Evolutionary conservation across 2,113 vertebrate species (phyloP), one percentile per base, ranked within the genome.

Genomic region (Tachysurus fulvidraco): DNA sequence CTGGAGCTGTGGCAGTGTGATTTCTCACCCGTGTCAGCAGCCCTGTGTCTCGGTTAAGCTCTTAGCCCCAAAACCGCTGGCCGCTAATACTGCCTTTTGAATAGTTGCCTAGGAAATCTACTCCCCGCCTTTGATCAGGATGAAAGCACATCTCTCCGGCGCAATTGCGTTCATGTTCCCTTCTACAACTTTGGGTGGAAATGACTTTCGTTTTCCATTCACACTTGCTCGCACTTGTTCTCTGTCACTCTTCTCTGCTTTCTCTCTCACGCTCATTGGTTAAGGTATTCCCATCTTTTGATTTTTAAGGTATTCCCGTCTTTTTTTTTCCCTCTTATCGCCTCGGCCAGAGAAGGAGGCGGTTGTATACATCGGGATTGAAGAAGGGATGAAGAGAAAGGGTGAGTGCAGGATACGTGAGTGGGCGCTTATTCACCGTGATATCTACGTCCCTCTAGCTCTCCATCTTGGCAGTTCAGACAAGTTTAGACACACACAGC

Each of bases 251-350:
- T 85, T 85, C 81, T 62, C 46, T 81, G 76, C 73, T 92, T 90
- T 88, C 81, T 41, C 36, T 81, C 67, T 25, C 16, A 57, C 67
- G 87, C 83, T 88, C 89, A 57, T 36, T 81, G 74, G 67, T 89
- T 90, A 88, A 89, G 88, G 89, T 91, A 91, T 92, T 91, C 92
- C 91, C 65, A 91, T 89, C 90, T 83, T 79, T 73, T 85, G 89
- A 88, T 93, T n/a, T n/a, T 89, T 90, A 88, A 89, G 88, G 89
- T 91, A 91, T 92, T 91, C 92, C 89, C 81, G 5, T 90, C 86
- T 87, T 90, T 86, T 80, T 28, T 41, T 59, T 64, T 4, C 71
- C 14, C 82, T 71, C 86, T 86, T 88, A 87, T 88, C 76, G 2
- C 79, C 57, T 81, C 13, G n/a, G 52, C 62, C 88, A 88, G 90